These are phyloP conservation scores for Diglossa cyanea DNA, from an alignment of 2,797 vertebrate species.

Conservation along the genomic window DNA sequence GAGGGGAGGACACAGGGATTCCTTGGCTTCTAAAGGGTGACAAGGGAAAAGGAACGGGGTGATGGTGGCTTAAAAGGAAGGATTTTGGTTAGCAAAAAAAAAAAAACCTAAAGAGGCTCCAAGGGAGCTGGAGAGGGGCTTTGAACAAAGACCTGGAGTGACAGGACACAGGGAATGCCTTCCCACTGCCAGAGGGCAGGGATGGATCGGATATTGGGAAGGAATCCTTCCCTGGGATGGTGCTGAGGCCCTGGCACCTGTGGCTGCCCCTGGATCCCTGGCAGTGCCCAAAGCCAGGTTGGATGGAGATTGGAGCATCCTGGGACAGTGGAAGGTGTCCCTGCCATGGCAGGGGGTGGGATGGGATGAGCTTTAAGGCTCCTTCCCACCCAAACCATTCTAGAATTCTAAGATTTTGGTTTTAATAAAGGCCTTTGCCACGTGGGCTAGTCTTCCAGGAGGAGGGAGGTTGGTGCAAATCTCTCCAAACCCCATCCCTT, in stretches of 20 bases:
- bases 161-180: not conserved
- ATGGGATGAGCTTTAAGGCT: fast-evolving
- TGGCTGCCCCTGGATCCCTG: not conserved
- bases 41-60: fast-evolving
- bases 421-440: not conserved
- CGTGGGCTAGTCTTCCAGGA: not conserved
- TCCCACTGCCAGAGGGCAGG: not conserved
- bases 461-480: not conserved
- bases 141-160: not conserved
- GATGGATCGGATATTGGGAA: fast-evolving
- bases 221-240: fast-evolving
- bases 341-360: fast-evolving
- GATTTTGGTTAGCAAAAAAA: not conserved
- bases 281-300: fast-evolving
- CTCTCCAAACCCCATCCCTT: not conserved
- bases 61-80: not conserved
- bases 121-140: not conserved
- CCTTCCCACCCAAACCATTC: not conserved
- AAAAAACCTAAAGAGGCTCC: not conserved
- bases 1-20: not conserved
- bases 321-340: fast-evolving
- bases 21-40: not conserved
- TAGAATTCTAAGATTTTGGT: not conserved
- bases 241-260: not conserved
- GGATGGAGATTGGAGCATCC: fast-evolving